Evolutionary conservation across 2,797 vertebrate genomes (phyloP), one percentile per base, ranked within the genome.

Genomic region (Cyclura pinguis): DNA sequence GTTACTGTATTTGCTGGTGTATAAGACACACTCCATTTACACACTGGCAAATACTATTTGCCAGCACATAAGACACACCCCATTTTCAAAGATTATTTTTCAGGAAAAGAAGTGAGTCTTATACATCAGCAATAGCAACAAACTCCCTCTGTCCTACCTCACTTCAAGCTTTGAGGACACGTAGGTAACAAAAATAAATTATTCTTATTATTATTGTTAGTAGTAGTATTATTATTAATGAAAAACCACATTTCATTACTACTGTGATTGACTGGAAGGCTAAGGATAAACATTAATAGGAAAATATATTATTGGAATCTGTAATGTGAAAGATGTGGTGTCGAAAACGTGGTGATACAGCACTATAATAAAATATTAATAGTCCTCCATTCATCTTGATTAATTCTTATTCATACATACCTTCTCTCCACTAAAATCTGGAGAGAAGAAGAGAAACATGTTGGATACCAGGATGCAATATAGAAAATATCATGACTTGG

Each of bases 341-440:
- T 67, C 78, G 35, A 87, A 14, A 80, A 47, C 50, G 0, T 78
- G 38, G 35, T 78, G 3, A 62, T 1, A 69, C 47, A 0, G 85
- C 0, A 0, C 1, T 88, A 80, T 42, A 52, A 87, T 80, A 90
- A 72, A 87, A 80, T 55, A 67, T 52, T 84, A 69, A 32, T 22
- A 86, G 62, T 10, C 0, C 0, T 83, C 77, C 77, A 55, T 74
- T 91, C 0, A 81, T 67, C 64, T 84, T 88, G 84, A 5, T 86
- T 81, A 85, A 24, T 86, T 1, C 13, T 42, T 59, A n/a, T 50
- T 0, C 0, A 89, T 86, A 89, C 2, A 0, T 52, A 78, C 22
- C 86, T 90, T 90, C 27, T 90, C 0, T 50, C 80, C 67, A 55
- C 67, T 93, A 72, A 12, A 78, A 59, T 4, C 32, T 4, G 20